Evolutionary conservation across 2,797 vertebrate genomes (phyloP), one percentile per base, ranked within the genome.

Genomic region (Ctenopoma kingsleyae): DNA sequence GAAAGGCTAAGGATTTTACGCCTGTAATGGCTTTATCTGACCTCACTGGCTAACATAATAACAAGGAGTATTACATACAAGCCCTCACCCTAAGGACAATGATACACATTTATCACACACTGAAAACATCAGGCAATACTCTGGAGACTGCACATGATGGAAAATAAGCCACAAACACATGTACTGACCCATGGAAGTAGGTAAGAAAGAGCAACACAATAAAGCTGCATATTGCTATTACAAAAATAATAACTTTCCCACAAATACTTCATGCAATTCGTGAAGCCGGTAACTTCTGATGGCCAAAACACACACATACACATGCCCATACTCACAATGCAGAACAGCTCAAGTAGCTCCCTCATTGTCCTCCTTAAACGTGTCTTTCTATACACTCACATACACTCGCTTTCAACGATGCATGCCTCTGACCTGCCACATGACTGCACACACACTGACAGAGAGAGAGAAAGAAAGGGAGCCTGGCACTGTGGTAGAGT

Each of bases 361-460:
- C 85, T 93, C 92, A 93, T 93, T 91, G 90, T 92, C 91, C 87
- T 90, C 89, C 86, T 90, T 87, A 87, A 90, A 88, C 59, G 87
- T 83, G 78, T 87, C 82, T 89, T 76, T 83, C 78, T 80, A 81
- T 67, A 82, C 83, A 85, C 64, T 81, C 80, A 87, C 87, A 88
- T 78, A 89, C 82, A 82, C 38, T 71, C 71, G 60, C 70, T 87
- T 79, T 85, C 77, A 87, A 80, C 81, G 71, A 84, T 86, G 83
- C 83, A 88, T 86, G 78, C 75, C 70, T 84, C 80, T 89, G 84
- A 83, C 86, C 84, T 74, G 76, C 82, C 81, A 89, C 89, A 89
- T 90, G 86, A 91, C 86, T 83, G 84, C 81, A 86, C 77, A 83
- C 63, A 79, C 74, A 77, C 56, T 76, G 59, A 75, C 61, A 59